Evolutionary conservation across 2,888 invertebrate genomes (phyloP).

Genomic region (Meghimatium bilineatum): DNA sequence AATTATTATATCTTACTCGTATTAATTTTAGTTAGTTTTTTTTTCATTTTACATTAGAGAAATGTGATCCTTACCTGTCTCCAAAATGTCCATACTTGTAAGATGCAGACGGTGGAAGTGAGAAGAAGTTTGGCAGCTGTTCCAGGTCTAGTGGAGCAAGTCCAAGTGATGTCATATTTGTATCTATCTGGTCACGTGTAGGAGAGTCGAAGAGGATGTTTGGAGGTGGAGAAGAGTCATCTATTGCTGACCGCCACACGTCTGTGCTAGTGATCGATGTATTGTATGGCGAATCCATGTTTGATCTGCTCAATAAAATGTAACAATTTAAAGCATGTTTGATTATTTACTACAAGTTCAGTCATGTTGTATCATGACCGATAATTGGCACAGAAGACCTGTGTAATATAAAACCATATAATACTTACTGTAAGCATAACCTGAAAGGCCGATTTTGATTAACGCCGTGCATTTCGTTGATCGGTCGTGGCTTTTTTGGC

Average conservation of each 20-base stretch:
- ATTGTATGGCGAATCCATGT: constrained; percentile 40
- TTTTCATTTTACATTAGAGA: no score
- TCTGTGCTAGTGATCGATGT: constrained; percentile 3
- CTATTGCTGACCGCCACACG: constrained; percentile 33
- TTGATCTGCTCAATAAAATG: neutral
- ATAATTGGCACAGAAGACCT: no score
- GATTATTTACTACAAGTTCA: no score
- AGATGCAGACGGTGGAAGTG: constrained; percentile 87
- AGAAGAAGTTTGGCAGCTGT: constrained; percentile 89
- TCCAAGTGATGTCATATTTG: constrained; percentile 80
- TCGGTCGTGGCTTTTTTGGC: no score
- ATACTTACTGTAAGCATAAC: no score
- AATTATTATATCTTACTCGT: no score
- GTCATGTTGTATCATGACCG: no score
- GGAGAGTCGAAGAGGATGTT: constrained; percentile 43
- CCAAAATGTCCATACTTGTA: constrained; percentile 45
- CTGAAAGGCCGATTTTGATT: no score
- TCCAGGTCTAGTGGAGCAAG: constrained; percentile 90
- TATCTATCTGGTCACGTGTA: constrained; percentile 46
- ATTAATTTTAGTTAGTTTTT: no score
- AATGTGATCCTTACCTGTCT: constrained; percentile 32
- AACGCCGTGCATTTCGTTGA: no score
- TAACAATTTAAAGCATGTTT: no score
- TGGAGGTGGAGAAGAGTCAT: constrained; percentile 40
- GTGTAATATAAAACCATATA: no score